Evolutionary conservation across 1,140 invertebrate genomes (phyloP).

Genomic region (Thereuonema tuberculata): DNA sequence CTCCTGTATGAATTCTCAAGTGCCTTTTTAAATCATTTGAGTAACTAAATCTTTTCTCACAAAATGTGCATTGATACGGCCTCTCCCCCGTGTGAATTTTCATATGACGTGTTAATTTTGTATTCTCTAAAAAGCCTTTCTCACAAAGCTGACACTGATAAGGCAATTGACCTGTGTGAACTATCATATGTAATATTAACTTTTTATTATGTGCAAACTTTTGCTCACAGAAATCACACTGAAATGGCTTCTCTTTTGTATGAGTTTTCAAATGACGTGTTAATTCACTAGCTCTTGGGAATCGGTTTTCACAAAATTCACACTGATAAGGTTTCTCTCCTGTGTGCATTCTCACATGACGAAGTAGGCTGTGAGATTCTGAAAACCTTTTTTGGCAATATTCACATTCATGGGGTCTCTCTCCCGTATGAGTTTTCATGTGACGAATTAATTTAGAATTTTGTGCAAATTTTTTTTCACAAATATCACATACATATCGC

Average conservation of each 20-base stretch:
- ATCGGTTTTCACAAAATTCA: too few species aligned
- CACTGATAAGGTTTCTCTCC: not conserved
- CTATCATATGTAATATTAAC: too few species aligned
- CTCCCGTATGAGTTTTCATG: not conserved
- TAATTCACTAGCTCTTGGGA: too few species aligned
- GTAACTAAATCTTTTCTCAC: slow-evolving; percentile 9
- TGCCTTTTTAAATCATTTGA: not conserved
- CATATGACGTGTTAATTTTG: slow-evolving; percentile 12
- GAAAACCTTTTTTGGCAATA: slow-evolving; percentile 11
- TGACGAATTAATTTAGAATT: not conserved
- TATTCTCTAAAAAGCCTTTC: slow-evolving; percentile 32
- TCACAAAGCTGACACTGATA: slow-evolving; percentile 40
- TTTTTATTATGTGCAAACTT: too few species aligned
- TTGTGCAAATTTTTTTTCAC: slow-evolving; percentile 10
- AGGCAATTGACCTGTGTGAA: slow-evolving; percentile 25
- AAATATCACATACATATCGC: slow-evolving; percentile 14
- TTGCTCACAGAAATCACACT: too few species aligned
- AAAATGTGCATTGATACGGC: not conserved
- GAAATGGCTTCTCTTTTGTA: too few species aligned
- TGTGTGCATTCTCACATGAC: slow-evolving; percentile 5
- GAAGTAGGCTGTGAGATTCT: not conserved
- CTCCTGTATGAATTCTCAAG: not conserved
- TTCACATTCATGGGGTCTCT: not conserved
- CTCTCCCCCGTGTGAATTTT: slow-evolving; percentile 6
- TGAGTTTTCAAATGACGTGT: too few species aligned